phyloP scores from a whole-genome alignment of 1,140 invertebrate species.

The Brachionus asplanchnoidis region DNA sequence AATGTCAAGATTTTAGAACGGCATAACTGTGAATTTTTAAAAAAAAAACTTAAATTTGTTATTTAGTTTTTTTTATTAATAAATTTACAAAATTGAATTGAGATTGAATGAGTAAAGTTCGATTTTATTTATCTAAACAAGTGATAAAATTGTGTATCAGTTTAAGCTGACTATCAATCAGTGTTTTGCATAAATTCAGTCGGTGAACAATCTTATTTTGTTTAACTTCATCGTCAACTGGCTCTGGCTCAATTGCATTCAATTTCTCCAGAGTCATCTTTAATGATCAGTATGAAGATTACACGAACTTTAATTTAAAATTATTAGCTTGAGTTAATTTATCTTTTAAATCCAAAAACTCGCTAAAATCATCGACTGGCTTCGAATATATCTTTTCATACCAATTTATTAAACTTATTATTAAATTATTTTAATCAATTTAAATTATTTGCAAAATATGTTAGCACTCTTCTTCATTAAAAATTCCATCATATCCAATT shows the following conservation, averaged over 20 bases:
- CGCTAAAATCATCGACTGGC: conserved; percentile 31
- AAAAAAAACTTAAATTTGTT: neutral
- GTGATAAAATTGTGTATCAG: conserved; percentile 22
- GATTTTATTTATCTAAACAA: conserved; percentile 19
- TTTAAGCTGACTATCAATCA: conserved; percentile 16
- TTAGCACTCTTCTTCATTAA: conserved; percentile 31
- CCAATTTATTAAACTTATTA: neutral
- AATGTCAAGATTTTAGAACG: no score
- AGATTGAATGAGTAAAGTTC: neutral
- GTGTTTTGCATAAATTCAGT: neutral
- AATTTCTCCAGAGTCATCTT: neutral
- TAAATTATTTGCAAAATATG: conserved; percentile 14
- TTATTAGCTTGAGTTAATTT: neutral
- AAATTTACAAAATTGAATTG: neutral
- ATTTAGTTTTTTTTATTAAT: neutral
- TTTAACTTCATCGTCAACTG: neutral
- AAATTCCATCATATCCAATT: conserved; percentile 22
- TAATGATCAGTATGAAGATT: conserved; percentile 3
- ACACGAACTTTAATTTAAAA: neutral
- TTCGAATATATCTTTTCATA: conserved; percentile 16
- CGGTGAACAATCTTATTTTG: neutral
- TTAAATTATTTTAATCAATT: neutral
- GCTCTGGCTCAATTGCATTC: neutral
- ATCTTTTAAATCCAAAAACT: neutral
- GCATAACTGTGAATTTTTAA: neutral